Evolutionary conservation across 2,888 invertebrate species (phyloP).

Genomic region (Drosophila helvetica): DNA sequence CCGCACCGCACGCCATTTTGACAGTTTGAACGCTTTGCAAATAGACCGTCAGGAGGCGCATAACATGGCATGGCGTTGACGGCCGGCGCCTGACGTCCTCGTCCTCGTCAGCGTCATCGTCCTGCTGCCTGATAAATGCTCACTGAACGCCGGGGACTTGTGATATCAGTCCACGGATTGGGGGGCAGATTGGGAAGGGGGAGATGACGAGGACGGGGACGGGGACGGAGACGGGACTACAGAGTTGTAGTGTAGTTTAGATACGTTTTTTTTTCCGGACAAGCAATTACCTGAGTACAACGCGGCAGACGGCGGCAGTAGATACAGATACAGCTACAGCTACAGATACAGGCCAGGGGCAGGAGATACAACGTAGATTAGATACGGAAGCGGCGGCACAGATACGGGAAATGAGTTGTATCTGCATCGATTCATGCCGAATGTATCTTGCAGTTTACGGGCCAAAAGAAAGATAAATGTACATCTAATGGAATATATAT

Average conservation of each 20-base stretch:
- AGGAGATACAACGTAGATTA: slow-evolving; percentile 18
- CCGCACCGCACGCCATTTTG: slow-evolving; percentile 65
- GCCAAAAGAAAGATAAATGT: background rate
- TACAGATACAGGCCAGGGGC: slow-evolving; percentile 28
- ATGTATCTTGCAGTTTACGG: background rate
- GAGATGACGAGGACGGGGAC: too few relatives aligned
- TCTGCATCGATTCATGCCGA: background rate
- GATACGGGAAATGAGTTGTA: slow-evolving; percentile 10
- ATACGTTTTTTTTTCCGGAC: slow-evolving; percentile 17
- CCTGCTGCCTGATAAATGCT: slow-evolving; percentile 23
- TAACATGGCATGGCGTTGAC: slow-evolving; percentile 50
- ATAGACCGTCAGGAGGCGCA: slow-evolving; percentile 54
- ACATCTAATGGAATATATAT: too few relatives aligned
- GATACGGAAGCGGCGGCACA: slow-evolving; percentile 25
- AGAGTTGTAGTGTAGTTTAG: slow-evolving; percentile 37
- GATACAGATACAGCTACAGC: slow-evolving; percentile 14
- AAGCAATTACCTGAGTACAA: slow-evolving; percentile 40
- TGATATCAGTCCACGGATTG: background rate
- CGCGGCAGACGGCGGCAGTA: slow-evolving; percentile 11
- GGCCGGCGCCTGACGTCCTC: slow-evolving; percentile 30
- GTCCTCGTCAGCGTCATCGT: slow-evolving; percentile 10
- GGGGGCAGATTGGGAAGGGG: slow-evolving; percentile 7
- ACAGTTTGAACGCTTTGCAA: slow-evolving; percentile 70
- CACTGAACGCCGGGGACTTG: background rate
- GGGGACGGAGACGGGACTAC: background rate